phyloP scores from a whole-genome alignment of 2,888 invertebrate species.

The Mamestra brassicae region DNA sequence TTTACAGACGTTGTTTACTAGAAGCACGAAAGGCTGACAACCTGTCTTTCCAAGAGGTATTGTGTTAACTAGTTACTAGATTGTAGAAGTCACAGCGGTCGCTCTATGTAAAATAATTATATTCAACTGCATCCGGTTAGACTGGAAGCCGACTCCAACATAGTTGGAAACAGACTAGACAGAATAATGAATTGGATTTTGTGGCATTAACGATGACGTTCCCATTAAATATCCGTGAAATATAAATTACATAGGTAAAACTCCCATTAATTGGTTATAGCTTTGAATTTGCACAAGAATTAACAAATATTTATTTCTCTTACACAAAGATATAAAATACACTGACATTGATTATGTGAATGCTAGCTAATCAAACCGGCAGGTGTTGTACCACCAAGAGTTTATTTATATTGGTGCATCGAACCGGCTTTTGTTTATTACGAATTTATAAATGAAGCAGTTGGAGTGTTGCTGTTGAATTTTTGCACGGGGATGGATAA shows the following conservation, averaged over 20 bases:
- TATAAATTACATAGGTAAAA: neutral
- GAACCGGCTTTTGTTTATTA: constrained; percentile 47
- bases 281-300: constrained; percentile 17
- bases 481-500: constrained; percentile 57
- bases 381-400: neutral
- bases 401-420: constrained; percentile 52
- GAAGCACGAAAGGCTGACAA: neutral
- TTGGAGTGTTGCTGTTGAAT: constrained; percentile 46
- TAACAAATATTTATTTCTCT: neutral
- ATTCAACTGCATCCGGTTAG: neutral
- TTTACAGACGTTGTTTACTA: neutral
- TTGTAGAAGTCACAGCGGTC: neutral
- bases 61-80: neutral
- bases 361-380: constrained; percentile 9
- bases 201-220: neutral
- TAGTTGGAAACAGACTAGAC: neutral
- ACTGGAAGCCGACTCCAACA: neutral
- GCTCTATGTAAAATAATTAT: neutral
- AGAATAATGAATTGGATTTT: neutral
- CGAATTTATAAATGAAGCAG: constrained; percentile 36
- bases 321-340: neutral
- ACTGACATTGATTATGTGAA: neutral
- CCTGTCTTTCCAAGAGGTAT: neutral
- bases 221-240: neutral
- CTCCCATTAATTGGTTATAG: constrained; percentile 3